Evolutionary conservation across 1,140 invertebrate species (phyloP), one percentile per base, ranked within the genome.

Genomic region (Megalopta genalis): DNA sequence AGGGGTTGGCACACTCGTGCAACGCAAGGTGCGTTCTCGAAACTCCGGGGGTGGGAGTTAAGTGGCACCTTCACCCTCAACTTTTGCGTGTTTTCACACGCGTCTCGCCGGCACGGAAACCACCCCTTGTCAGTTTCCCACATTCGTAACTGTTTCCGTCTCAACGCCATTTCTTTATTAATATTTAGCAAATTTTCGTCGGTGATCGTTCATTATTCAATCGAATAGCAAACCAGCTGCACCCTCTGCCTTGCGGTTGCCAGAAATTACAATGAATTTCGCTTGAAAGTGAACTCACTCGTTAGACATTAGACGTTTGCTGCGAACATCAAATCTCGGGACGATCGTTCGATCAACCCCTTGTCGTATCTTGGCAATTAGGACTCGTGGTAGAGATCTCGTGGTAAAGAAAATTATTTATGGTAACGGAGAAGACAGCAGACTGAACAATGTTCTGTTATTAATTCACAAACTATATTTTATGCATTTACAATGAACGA

Each of bases 31-130:
- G 76, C 83, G 83, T 82, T 85, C 75, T 72, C 69, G 67, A 77
- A 63, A 49, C 57, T 25, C 54, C 3, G 64, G 71, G 83, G 83
- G 70, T 69, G 77, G 77, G 52, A 82, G 67, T 77, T 89, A 89
- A 90, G 86, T 88, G 86, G 76, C 84, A 86, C 87, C 80, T 85
- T 88, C 76, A 77, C 79, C 82, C 79, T 57, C 62, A 57, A 80
- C 71, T 60, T 67, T 69, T 62, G 69, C 82, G 75, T 80, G 75
- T 86, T 81, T 71, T 83, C 79, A 65, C 74, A 83, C 68, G 77
- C 69, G 73, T 78, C 57, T 76, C 49, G 54, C 66, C 57, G 68
- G 49, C 32, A 57, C 12, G 23, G 54, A 57, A 57, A 80, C 70
- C 68, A 32, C 27, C 25, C 42, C 42, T 21, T 6, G n/a, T 49